Percentiles rank a stretch among this genome's conserved stretches.
Evolutionary conservation across 2,888 invertebrate genomes (phyloP).

Genomic region (Amphimallon solstitiale): DNA sequence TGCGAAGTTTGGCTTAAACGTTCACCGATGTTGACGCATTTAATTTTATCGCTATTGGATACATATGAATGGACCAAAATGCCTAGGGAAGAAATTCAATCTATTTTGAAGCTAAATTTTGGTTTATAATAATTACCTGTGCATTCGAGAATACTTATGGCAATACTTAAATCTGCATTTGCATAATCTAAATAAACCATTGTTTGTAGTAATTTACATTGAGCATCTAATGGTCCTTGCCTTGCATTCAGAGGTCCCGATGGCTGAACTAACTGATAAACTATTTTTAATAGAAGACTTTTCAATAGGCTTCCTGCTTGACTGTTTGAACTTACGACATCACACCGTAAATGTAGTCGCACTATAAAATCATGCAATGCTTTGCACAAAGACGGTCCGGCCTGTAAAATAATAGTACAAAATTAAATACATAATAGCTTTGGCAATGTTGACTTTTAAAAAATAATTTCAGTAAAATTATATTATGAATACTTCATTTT

Average conservation of each 20-base stretch:
- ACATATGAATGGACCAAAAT: conserved; percentile 67
- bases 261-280: conserved; percentile 77
- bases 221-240: conserved; percentile 78
- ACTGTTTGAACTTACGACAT: conserved; percentile 68
- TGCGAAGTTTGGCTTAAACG: conserved; percentile 66
- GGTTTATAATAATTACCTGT: conserved; percentile 65
- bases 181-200: conserved; percentile 73
- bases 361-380: conserved; percentile 77
- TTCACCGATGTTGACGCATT: conserved; percentile 67
- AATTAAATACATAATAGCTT: no score
- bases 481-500: no score
- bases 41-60: conserved; percentile 67
- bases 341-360: conserved; percentile 74
- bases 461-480: no score
- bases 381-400: conserved; percentile 80
- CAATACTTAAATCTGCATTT: conserved; percentile 75
- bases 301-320: conserved; percentile 69
- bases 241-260: conserved; percentile 70
- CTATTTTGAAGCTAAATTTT: background rate
- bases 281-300: conserved; percentile 74
- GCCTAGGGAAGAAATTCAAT: conserved; percentile 55
- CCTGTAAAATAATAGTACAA: conserved; percentile 64
- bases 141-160: conserved; percentile 78
- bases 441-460: no score
- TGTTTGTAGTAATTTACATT: conserved; percentile 76